Percentiles rank a stretch among this genome's conserved stretches.
Evolutionary conservation across 2,888 invertebrate species (phyloP).

Genomic region (Cyclophora punctaria): DNA sequence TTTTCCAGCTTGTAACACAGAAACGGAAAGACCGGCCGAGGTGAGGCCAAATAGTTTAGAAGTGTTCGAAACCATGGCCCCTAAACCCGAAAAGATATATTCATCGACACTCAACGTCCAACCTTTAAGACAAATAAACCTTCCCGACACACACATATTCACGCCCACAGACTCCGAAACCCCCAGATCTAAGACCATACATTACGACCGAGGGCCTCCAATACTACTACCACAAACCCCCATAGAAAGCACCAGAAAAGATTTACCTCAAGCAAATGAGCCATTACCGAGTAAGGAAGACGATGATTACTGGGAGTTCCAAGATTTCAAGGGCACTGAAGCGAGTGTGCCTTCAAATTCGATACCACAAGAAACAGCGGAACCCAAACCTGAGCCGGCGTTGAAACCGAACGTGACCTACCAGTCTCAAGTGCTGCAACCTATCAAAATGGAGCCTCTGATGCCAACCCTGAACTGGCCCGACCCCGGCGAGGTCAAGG

Average conservation of each 20-base stretch:
- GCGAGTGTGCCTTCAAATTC: conserved; percentile 11
- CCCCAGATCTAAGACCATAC: conserved; percentile 68
- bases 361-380: conserved; percentile 13
- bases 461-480: conserved; percentile 70
- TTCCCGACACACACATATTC: conserved; percentile 70
- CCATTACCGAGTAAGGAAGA: conserved; percentile 24
- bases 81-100: conserved; percentile 51
- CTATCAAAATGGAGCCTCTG: conserved; percentile 56
- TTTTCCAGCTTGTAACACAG: conserved; percentile 60
- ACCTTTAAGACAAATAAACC: conserved; percentile 61
- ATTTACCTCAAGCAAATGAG: conserved; percentile 13
- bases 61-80: conserved; percentile 46
- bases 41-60: conserved; percentile 46
- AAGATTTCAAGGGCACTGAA: conserved; percentile 50
- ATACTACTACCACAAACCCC: conserved; percentile 41
- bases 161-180: conserved; percentile 70
- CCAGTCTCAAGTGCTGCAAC: conserved; percentile 55
- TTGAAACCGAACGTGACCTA: conserved; percentile 28
- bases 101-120: conserved; percentile 57
- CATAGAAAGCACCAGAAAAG: conserved; percentile 20
- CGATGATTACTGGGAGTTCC: conserved; percentile 62
- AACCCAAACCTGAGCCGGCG: conserved; percentile 12
- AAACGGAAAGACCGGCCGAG: conserved; percentile 36
- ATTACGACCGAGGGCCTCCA: conserved; percentile 49
- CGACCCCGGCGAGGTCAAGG: conserved; percentile 65